Evolutionary conservation across 1,140 invertebrate species (phyloP), one percentile per base, ranked within the genome.

Genomic region (Ooceraea biroi): DNA sequence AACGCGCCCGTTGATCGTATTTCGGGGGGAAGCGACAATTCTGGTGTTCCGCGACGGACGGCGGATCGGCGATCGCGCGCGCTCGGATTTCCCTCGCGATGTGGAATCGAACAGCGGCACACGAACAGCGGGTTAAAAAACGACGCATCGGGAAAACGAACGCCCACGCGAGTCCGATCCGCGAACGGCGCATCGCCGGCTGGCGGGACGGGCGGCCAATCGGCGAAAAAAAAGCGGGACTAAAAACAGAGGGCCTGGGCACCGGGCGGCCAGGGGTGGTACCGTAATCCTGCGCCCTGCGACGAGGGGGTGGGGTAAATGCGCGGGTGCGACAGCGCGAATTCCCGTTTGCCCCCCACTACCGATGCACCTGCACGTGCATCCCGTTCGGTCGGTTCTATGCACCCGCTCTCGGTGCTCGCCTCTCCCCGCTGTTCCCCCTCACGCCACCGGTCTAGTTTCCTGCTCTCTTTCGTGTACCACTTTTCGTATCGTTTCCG

Each of bases 231-330:
- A 91, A 90, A 82, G 78, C 84, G 69, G 85, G 82, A 88, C 80
- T 88, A 87, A 90, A 90, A 88, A 90, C 80, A 88, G 87, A 88
- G 83, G 73, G 89, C 72, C 88, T 87, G 82, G 76, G 74, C 77
- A 86, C 80, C 65, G 76, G 60, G 36, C 65, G 65, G 85, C 36
- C 87, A 89, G 88, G 90, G 90, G 91, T 91, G 90, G 91, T 89
- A 85, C 90, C 91, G 88, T 91, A 91, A 91, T 90, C 89, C 91
- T 91, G 90, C 90, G 90, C 90, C 88, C 72, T 90, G 85, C 77
- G 55, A 77, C 85, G 83, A 72, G 72, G 85, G 65, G 80, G 86
- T 89, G 89, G 89, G 87, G 82, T 90, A 90, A 90, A 90, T 89
- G 85, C 88, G 88, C 87, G 90, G 83, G 86, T 85, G 88, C 89